These are phyloP conservation scores for Pachliopta kotzebuea DNA, from an alignment of 2,888 invertebrate species.

Conservation along the genomic window DNA sequence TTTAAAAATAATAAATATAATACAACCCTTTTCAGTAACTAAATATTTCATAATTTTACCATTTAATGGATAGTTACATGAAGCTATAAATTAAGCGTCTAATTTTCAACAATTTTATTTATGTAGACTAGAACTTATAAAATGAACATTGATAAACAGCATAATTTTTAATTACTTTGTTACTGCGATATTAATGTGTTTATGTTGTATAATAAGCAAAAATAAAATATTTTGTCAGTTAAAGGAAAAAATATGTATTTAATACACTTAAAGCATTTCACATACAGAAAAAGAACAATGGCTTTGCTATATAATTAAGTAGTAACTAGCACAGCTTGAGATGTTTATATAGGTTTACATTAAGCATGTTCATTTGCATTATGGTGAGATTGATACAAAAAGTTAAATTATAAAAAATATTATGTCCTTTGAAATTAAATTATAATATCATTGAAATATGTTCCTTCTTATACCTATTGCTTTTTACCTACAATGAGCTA, in stretches of 20 bases:
- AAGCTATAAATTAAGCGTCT: constrained; percentile 5
- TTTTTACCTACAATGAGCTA: too few species aligned
- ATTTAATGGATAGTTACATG: constrained; percentile 34
- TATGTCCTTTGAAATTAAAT: too few species aligned
- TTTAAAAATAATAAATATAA: constrained; percentile 26
- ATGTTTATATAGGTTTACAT: too few species aligned
- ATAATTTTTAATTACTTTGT: not conserved
- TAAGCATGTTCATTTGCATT: too few species aligned
- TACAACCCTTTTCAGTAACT: constrained; percentile 32
- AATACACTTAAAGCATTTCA: constrained; percentile 35
- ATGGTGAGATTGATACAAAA: too few species aligned
- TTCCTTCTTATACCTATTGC: too few species aligned
- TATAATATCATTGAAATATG: too few species aligned
- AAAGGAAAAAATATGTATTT: constrained; percentile 24
- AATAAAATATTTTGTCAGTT: constrained; percentile 9
- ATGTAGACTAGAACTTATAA: constrained; percentile 25
- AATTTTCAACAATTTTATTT: constrained; percentile 1
- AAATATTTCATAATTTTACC: constrained; percentile 27
- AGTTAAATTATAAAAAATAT: too few species aligned
- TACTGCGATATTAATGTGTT: not conserved
- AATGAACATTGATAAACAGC: not conserved
- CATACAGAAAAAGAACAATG: constrained; percentile 37
- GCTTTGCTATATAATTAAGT: constrained; percentile 5
- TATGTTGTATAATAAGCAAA: constrained; percentile 8
- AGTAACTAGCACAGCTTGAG: too few species aligned